Evolutionary conservation across 92 coral and sea anemone species (phyloP).

Genomic region (Siderastrea radians): DNA sequence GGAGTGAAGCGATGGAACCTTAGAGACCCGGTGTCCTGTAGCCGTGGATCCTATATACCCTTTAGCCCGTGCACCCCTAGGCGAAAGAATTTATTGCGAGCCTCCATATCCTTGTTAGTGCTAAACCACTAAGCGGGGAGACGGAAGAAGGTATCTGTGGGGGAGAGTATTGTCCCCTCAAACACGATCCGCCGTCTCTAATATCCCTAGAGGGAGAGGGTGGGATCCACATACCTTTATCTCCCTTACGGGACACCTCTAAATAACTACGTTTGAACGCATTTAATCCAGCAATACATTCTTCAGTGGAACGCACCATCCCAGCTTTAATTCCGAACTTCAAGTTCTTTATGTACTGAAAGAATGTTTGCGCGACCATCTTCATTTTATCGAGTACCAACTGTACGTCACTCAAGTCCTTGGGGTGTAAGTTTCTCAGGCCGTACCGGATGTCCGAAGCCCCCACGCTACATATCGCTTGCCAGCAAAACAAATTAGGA

Average conservation of each 20-base stretch:
- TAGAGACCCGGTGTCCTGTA: too few relatives aligned
- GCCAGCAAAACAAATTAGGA: constrained; percentile 89
- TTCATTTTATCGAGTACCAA: constrained; percentile 50
- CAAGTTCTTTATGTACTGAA: constrained; percentile 75
- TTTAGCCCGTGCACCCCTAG: too few relatives aligned
- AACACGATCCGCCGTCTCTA: too few relatives aligned
- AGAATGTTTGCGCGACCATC: constrained; percentile 50
- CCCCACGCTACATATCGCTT: constrained; percentile 69
- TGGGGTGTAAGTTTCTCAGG: constrained; percentile 63
- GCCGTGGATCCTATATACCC: too few relatives aligned
- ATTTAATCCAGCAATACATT: constrained; percentile 84
- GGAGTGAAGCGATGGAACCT: too few relatives aligned
- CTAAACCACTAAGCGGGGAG: too few relatives aligned
- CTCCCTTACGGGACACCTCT: constrained; percentile 59
- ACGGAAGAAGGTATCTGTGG: too few relatives aligned
- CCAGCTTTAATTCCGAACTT: constrained; percentile 85
- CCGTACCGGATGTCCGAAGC: constrained; percentile 16
- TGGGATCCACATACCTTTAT: constrained; percentile 58
- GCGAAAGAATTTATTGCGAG: too few relatives aligned
- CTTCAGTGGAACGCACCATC: constrained; percentile 88
- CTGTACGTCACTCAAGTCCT: constrained; percentile 53
- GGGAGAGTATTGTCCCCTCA: too few relatives aligned
- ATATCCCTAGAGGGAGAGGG: too few relatives aligned
- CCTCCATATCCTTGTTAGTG: too few relatives aligned
- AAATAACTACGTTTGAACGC: constrained; percentile 57